Base-by-base conservation (phyloP, 2,888 invertebrate genomes). In the Diplolepis rosae region DNA sequence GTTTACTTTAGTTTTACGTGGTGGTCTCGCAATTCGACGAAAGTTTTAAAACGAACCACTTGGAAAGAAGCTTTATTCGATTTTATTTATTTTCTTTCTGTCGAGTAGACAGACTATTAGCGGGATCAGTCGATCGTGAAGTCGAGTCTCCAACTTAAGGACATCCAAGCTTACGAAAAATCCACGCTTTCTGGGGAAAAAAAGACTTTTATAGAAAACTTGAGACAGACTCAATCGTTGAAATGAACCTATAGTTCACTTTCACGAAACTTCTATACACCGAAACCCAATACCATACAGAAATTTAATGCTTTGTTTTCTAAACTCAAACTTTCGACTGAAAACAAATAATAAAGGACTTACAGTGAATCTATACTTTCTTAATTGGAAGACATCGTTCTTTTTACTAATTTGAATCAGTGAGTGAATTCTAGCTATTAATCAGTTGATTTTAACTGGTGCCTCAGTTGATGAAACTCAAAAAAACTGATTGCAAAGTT, bases 51-150 rank as follows among this genome's bases (percentile, higher is more conserved):
- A 18, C 56, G 22, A 56, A 32, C 56, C n/a, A 35, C 56, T 56
- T 56, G 5, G 35, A 56, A 51, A 32, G 52, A 28, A 67, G 27
- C 50, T 52, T 45, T 52, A 39, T n/a, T 27, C 52, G 65, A 66
- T 65, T 71, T 32, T 22, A 61, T 70, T 68, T 30, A 27, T 65
- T 69, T 69, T 39, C 51, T 51, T 28, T 54, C 42, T 51, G 11
- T 13, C 13, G 45, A 50, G 18, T 61, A 70, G 50, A 56, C 52
- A 70, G 52, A 61, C 71, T 69, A 71, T 74, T 71, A 74, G 54
- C 48, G 28, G 30, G 69, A 45, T 69, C 71, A 51, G 52, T 74
- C 71, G 61, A 39, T 69, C 65, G 39, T 69, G 30, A 52, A 56
- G 56, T 66, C 67, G 56, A 70, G 52, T 69, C 65, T 32, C 61